These are phyloP conservation scores for Hetaerina titia DNA, from an alignment of 2,888 invertebrate species.

Conservation along the genomic window DNA sequence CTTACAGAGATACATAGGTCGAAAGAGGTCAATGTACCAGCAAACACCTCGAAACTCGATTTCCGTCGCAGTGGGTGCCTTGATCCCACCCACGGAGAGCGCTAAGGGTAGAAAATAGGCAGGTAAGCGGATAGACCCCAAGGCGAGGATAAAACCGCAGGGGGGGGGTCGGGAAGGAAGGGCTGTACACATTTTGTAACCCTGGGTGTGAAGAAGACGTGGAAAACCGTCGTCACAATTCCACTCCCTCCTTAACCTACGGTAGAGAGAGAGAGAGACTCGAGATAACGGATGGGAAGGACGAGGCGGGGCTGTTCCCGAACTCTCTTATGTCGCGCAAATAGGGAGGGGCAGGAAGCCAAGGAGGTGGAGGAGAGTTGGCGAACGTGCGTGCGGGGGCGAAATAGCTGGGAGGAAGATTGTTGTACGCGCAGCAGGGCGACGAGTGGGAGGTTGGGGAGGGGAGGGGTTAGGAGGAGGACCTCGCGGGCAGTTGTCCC, in stretches of 20 bases:
- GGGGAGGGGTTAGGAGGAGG: neutral
- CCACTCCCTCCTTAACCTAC: neutral
- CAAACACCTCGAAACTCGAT: neutral
- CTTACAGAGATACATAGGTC: neutral
- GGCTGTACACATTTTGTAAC: neutral
- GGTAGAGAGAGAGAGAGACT: neutral
- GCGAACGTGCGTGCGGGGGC: neutral
- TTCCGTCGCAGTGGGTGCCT: neutral
- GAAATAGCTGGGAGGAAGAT: neutral
- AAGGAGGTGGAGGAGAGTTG: neutral
- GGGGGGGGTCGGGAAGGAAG: neutral
- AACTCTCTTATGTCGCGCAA: too few species aligned
- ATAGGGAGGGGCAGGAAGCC: too few species aligned
- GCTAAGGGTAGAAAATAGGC: neutral
- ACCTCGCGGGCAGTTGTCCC: neutral
- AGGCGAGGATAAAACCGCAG: constrained; percentile 4
- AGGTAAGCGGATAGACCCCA: neutral
- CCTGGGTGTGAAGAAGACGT: neutral
- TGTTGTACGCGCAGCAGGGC: neutral
- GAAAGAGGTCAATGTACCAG: neutral
- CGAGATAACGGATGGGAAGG: neutral
- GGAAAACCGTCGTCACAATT: neutral
- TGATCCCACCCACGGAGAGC: neutral
- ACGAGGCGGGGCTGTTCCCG: too few species aligned
- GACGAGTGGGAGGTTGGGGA: neutral